phyloP scores from a whole-genome alignment of 2,113 vertebrate genomes.

The Desmodus rotundus region DNA sequence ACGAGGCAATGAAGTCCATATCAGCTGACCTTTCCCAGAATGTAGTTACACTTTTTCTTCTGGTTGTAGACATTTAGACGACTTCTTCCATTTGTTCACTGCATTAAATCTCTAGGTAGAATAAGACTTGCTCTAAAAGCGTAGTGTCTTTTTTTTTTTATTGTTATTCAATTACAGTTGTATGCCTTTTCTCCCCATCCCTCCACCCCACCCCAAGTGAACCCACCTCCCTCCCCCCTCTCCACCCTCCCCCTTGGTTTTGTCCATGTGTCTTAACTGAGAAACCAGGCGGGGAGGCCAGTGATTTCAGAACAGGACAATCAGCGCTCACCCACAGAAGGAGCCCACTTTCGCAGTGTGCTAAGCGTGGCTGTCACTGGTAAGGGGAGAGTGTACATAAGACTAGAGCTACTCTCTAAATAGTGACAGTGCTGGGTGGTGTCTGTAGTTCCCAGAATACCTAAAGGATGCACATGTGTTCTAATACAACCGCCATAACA shows the following conservation, averaged over 20 bases:
- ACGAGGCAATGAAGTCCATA: accelerated
- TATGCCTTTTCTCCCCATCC: too few relatives aligned
- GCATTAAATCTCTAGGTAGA: background rate
- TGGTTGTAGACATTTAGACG: background rate
- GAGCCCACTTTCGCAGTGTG: accelerated
- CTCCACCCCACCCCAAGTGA: too few relatives aligned
- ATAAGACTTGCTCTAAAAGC: background rate
- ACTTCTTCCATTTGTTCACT: background rate
- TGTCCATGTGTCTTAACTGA: too few relatives aligned
- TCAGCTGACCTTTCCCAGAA: background rate
- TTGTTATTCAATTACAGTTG: too few relatives aligned
- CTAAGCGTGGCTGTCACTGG: background rate
- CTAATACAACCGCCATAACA: background rate
- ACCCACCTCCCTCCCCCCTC: too few relatives aligned
- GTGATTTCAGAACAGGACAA: background rate
- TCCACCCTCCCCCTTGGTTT: too few relatives aligned
- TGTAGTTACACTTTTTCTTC: background rate
- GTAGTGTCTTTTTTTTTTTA: too few relatives aligned
- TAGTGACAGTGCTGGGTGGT: background rate
- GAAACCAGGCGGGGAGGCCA: background rate
- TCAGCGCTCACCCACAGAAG: background rate
- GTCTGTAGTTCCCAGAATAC: background rate
- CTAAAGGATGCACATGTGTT: background rate
- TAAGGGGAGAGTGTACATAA: background rate
- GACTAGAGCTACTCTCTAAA: background rate